Evolutionary conservation across 2,797 vertebrate species (phyloP).

Genomic region (Mergus octosetaceus): DNA sequence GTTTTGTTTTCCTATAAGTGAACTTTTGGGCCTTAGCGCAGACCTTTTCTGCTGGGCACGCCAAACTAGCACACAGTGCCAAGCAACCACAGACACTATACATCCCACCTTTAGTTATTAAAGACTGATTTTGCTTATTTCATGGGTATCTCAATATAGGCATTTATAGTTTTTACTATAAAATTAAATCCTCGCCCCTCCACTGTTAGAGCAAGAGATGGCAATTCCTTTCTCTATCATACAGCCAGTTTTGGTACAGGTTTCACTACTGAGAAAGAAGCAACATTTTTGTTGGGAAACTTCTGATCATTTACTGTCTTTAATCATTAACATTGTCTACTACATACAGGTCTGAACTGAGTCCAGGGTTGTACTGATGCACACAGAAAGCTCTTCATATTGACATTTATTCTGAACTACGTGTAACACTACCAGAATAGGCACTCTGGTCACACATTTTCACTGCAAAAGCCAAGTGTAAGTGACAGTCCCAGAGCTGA

Average conservation of each 20-base stretch:
- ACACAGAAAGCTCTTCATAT: background rate
- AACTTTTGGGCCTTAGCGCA: background rate
- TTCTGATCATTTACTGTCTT: background rate
- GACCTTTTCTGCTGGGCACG: background rate
- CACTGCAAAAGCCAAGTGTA: background rate
- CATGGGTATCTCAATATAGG: background rate
- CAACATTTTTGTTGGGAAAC: background rate
- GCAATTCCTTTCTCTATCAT: background rate
- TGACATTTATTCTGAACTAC: constrained; percentile 2
- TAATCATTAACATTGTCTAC: background rate
- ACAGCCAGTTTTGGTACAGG: background rate
- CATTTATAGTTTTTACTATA: background rate
- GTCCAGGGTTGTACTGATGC: background rate
- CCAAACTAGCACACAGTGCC: background rate
- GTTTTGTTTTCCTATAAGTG: background rate
- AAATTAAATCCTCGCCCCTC: background rate
- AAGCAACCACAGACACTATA: background rate
- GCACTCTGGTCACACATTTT: background rate
- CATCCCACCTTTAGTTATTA: background rate
- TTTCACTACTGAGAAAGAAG: background rate
- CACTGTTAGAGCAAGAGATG: background rate
- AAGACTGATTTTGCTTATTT: background rate
- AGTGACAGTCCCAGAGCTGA: constrained; percentile 8
- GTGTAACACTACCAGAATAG: background rate
- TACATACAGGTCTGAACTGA: background rate